phyloP scores from a whole-genome alignment of 2,797 vertebrate species.

The Coreius guichenoti region DNA sequence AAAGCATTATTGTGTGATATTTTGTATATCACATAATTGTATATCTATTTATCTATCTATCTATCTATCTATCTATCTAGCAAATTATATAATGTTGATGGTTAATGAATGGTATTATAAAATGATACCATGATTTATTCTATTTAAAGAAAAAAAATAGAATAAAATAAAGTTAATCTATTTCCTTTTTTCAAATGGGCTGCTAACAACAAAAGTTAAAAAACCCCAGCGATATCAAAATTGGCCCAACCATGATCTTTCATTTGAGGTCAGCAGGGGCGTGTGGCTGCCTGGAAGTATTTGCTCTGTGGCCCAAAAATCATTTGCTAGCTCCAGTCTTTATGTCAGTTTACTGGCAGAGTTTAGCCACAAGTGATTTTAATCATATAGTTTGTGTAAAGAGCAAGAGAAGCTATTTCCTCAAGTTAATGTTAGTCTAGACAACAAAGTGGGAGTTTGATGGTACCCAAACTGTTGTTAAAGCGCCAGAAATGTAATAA shows the following conservation, averaged over 20 bases:
- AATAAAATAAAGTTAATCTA: background rate
- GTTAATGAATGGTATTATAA: background rate
- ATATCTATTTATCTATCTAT: background rate
- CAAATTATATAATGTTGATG: background rate
- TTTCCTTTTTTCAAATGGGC: background rate
- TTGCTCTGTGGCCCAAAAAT: constrained; percentile 31
- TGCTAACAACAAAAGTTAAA: background rate
- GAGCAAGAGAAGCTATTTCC: constrained; percentile 23
- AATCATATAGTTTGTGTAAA: constrained; percentile 53
- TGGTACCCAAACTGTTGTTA: constrained; percentile 61
- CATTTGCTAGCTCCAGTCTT: constrained; percentile 34
- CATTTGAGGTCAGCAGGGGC: constrained; percentile 52
- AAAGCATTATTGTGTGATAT: background rate
- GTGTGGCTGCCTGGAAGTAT: constrained; percentile 48
- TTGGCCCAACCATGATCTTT: background rate
- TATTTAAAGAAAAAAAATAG: background rate
- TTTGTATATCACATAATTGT: background rate
- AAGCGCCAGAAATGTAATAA: constrained; percentile 54
- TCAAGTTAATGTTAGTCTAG: constrained; percentile 56
- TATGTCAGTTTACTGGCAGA: constrained; percentile 63
- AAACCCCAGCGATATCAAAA: too few relatives aligned
- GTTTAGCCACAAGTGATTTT: constrained; percentile 56
- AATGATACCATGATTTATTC: background rate
- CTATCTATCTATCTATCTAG: too few relatives aligned
- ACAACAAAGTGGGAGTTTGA: constrained; percentile 57